Conservation (phyloP, 2,888 invertebrate genomes). For the Caenorhabditis sp. region DNA sequence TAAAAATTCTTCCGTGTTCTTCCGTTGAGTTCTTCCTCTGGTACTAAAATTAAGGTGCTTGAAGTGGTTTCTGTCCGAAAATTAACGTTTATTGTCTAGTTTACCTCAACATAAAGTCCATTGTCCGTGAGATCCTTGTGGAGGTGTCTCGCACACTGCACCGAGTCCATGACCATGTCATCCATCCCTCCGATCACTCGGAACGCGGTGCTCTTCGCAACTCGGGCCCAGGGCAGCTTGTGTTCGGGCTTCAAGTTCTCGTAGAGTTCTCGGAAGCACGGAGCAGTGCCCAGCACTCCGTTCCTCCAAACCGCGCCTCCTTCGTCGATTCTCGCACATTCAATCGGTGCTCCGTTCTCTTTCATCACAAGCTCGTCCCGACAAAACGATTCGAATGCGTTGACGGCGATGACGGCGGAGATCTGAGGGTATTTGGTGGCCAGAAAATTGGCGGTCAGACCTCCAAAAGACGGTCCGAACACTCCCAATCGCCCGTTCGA, state of each 20-base stretch:
- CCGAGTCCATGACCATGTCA: not conserved
- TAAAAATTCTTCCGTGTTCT: no score
- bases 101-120: slow-evolving; percentile 46
- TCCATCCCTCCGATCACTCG: slow-evolving; percentile 17
- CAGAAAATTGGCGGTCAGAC: not conserved
- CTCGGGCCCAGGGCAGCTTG: slow-evolving; percentile 1
- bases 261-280: not conserved
- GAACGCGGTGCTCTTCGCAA: not conserved
- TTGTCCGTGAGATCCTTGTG: slow-evolving; percentile 13
- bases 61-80: no score
- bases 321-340: not conserved
- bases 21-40: no score
- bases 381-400: slow-evolving; percentile 7
- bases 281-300: not conserved
- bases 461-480: slow-evolving; percentile 51
- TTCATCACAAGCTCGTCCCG: not conserved
- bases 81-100: no score
- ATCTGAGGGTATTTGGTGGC: slow-evolving; percentile 2
- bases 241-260: not conserved
- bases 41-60: not conserved
- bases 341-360: slow-evolving; percentile 38
- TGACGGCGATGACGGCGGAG: slow-evolving; percentile 12
- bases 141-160: not conserved
- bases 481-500: slow-evolving; percentile 35
- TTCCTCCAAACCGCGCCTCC: not conserved